These are phyloP conservation scores for Delichon dasypus DNA, from an alignment of 2,797 vertebrate genomes.

Conservation along the genomic window DNA sequence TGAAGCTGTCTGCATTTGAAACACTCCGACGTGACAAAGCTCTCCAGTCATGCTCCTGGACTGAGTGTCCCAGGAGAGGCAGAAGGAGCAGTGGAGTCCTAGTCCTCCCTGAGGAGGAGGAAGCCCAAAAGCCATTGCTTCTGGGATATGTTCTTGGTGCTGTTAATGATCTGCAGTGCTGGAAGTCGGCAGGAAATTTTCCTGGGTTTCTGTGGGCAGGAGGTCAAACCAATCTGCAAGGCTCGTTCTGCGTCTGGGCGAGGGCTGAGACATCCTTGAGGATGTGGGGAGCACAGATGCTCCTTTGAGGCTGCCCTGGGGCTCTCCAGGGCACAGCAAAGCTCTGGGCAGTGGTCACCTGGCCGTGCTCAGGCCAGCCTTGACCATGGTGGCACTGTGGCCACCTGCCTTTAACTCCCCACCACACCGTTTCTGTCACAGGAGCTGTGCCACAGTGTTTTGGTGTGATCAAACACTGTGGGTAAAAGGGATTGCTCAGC, in stretches of 20 bases:
- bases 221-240: background rate
- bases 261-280: background rate
- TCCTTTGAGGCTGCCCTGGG: background rate
- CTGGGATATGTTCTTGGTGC: background rate
- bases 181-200: background rate
- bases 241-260: background rate
- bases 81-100: background rate
- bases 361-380: background rate
- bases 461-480: background rate
- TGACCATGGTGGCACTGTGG: background rate
- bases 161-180: background rate
- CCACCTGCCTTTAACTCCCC: too few relatives aligned
- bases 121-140: background rate
- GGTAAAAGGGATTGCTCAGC: background rate
- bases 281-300: background rate
- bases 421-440: background rate
- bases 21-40: accelerated
- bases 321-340: background rate
- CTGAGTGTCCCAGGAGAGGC: background rate
- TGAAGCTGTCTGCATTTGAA: accelerated
- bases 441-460: background rate
- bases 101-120: background rate
- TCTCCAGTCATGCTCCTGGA: background rate
- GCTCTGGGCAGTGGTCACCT: background rate
- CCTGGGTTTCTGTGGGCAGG: background rate